Evolutionary conservation across 2,797 vertebrate species (phyloP), one percentile per base, ranked within the genome.

Genomic region (Neomorphus geoffroyi): DNA sequence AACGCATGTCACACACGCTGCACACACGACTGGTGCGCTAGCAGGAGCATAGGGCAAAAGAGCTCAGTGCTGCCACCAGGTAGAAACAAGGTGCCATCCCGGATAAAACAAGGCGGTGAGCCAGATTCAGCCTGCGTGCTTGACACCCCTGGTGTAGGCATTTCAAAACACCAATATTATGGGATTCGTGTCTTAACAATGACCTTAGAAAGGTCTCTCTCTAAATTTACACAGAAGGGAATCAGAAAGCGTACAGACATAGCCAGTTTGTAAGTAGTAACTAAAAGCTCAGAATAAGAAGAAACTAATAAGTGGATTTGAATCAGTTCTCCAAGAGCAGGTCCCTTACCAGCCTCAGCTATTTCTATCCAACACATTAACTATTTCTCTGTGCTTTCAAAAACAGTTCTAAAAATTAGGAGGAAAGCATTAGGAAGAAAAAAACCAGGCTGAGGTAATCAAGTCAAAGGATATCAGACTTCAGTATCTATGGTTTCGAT

Each of bases 401-500:
- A 71, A 53, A 53, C 12, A 83, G 24, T 26, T 32, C 15, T 51
- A 71, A 61, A 80, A 91, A 41, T 77, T 17, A 64, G 13, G 24
- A 72, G 5, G 12, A 32, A 81, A 75, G 11, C 28, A 74, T 10
- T 43, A 30, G 2, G 53, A 86, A 79, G 17, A 89, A 69, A 65
- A 0, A 43, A 86, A 56, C 10, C 41, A 71, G 11, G 8, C 1
- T 77, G 41, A 75, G 4, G 22, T 30, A 81, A 83, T 43, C 48
- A 79, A 78, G 21, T 60, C 11, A 94, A 72, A 88, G 18, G 10
- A 10, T 33, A 79, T 62, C 27, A 18, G 30, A 62, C 37, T 79
- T 83, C 0, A 1, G 5, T 45, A 51, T 24, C 22, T 69, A 46
- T 0, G 0, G 30, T 75, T 88, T 65, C 39, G 58, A 9, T 2